Conservation (phyloP, 2,797 vertebrate genomes). For the Epinephelus coioides region DNA sequence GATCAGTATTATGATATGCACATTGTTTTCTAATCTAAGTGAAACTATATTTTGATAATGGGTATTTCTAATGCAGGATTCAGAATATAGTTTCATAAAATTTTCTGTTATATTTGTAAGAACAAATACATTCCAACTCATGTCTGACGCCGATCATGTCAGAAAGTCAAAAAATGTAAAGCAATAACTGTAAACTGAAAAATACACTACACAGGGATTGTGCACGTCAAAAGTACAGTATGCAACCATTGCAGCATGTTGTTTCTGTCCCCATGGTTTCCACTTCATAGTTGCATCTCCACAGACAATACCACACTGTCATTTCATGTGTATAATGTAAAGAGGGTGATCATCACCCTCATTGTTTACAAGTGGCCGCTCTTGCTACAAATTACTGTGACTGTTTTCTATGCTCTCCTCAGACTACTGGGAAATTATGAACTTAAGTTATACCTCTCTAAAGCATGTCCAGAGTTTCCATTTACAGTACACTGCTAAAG, state of each 20-base stretch:
- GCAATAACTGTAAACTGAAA: slow-evolving; percentile 51
- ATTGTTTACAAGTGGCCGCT: slow-evolving; percentile 62
- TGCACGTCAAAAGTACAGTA: slow-evolving; percentile 26
- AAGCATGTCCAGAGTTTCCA: slow-evolving; percentile 44
- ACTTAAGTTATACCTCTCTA: slow-evolving; percentile 30
- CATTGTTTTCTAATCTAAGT: slow-evolving; percentile 36
- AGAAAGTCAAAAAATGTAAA: slow-evolving; percentile 27
- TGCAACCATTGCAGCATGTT: slow-evolving; percentile 45
- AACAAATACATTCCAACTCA: slow-evolving; percentile 16
- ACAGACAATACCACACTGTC: neutral
- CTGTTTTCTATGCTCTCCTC: slow-evolving; percentile 52
- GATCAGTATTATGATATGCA: slow-evolving; percentile 21
- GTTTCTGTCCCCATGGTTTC: slow-evolving; percentile 28
- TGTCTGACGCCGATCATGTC: slow-evolving; percentile 23
- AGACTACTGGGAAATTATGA: slow-evolving; percentile 29
- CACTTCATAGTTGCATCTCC: neutral
- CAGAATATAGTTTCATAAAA: slow-evolving; percentile 11
- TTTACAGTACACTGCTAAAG: slow-evolving; percentile 40
- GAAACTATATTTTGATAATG: slow-evolving; percentile 58
- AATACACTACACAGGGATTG: slow-evolving; percentile 29
- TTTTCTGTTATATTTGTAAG: slow-evolving; percentile 13
- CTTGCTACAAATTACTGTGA: slow-evolving; percentile 55
- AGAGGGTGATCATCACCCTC: slow-evolving; percentile 24
- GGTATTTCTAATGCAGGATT: slow-evolving; percentile 42
- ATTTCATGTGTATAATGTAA: slow-evolving; percentile 29